phyloP scores from a whole-genome alignment of 2,888 invertebrate genomes.

The Phania funesta region DNA sequence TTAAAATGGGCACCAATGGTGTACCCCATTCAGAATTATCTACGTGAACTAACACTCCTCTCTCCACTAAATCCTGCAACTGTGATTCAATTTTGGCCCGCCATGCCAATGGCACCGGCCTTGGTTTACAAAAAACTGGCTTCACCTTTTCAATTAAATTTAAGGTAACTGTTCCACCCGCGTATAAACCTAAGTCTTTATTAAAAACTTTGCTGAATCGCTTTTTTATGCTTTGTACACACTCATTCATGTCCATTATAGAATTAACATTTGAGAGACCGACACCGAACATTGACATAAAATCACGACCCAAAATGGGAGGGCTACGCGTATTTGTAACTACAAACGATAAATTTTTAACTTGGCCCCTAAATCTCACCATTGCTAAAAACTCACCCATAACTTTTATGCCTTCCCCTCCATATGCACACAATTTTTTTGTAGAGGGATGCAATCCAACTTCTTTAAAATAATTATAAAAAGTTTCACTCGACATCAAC shows the following conservation, averaged over 20 bases:
- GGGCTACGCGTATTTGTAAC: slow-evolving; percentile 24
- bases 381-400: slow-evolving; percentile 18
- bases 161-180: background rate
- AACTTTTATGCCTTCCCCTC: background rate
- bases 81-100: slow-evolving; percentile 42
- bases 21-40: too few species aligned
- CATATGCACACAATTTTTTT: slow-evolving; percentile 7
- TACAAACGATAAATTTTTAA: slow-evolving; percentile 11
- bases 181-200: slow-evolving; percentile 18
- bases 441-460: background rate
- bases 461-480: slow-evolving; percentile 13
- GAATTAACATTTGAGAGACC: background rate
- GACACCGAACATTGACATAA: slow-evolving; percentile 14
- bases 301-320: slow-evolving; percentile 27
- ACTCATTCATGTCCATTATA: background rate
- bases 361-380: background rate
- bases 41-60: too few species aligned
- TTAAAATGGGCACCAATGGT: slow-evolving; percentile 14
- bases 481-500: background rate
- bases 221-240: background rate
- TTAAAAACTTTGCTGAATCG: slow-evolving; percentile 8
- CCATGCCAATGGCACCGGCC: too few species aligned
- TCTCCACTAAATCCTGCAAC: too few species aligned
- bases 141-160: background rate
- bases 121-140: slow-evolving; percentile 42